These are phyloP conservation scores for Ophion obscuratus DNA, from an alignment of 2,888 invertebrate genomes.

Conservation along the genomic window DNA sequence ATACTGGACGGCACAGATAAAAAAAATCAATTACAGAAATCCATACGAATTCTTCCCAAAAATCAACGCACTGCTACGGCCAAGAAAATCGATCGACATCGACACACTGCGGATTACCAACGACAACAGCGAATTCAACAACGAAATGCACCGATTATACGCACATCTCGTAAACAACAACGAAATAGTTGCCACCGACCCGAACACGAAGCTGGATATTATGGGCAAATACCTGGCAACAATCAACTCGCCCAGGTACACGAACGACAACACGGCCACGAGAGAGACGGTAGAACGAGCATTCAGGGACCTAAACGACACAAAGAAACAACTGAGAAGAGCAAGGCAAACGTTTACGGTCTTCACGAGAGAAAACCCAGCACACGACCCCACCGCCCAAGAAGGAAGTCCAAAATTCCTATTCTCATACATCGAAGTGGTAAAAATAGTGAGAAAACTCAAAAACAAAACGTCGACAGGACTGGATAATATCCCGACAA, in stretches of 20 bases:
- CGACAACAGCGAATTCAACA: not conserved
- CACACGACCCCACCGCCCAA: not conserved
- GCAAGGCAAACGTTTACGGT: not conserved
- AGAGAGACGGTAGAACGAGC: slow-evolving; percentile 21
- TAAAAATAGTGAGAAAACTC: not conserved
- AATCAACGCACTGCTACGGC: not conserved
- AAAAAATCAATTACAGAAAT: too few species aligned
- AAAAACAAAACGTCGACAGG: slow-evolving; percentile 20
- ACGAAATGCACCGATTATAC: slow-evolving; percentile 5
- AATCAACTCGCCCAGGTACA: slow-evolving; percentile 33
- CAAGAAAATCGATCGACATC: slow-evolving; percentile 2
- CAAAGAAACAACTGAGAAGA: not conserved
- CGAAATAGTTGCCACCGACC: slow-evolving; percentile 16
- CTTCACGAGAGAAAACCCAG: slow-evolving; percentile 24
- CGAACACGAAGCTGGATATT: slow-evolving; percentile 5
- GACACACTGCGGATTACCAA: not conserved
- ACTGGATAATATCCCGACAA: slow-evolving; percentile 4
- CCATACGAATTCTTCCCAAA: not conserved
- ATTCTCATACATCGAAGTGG: not conserved
- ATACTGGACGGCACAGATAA: slow-evolving; percentile 6
- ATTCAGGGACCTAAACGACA: not conserved
- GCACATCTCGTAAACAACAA: slow-evolving; percentile 4
- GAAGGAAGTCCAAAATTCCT: slow-evolving; percentile 1
- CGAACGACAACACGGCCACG: slow-evolving; percentile 8
- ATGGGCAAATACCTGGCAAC: slow-evolving; percentile 30